A percentile compares a stretch with the other conserved stretches of the same genome.
phyloP scores from a whole-genome alignment of 2,113 vertebrate species.

The Caranx melampygus region DNA sequence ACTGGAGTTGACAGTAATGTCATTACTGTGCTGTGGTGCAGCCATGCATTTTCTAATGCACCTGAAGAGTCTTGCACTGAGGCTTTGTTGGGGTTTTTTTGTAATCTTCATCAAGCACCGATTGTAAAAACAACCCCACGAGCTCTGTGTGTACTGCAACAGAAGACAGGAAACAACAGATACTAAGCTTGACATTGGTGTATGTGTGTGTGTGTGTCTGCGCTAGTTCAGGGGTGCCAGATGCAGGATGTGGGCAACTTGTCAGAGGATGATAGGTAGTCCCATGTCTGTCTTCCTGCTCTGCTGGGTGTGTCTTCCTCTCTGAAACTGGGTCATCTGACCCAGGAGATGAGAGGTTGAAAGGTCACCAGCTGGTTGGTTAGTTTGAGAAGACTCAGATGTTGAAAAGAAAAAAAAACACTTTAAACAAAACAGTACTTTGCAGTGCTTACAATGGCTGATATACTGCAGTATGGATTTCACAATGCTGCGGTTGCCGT shows the following conservation, averaged over 20 bases:
- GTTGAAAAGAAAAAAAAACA: neutral
- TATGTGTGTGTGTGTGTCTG: constrained; percentile 3
- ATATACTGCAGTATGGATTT: neutral
- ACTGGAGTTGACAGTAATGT: constrained; percentile 12
- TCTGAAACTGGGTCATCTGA: constrained; percentile 47
- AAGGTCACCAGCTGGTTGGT: constrained; percentile 55
- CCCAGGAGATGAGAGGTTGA: constrained; percentile 48
- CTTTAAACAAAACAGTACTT: neutral
- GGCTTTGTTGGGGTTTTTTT: neutral
- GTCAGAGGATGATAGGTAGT: constrained; percentile 54
- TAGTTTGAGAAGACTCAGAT: neutral
- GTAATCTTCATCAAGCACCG: neutral
- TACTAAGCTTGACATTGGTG: neutral
- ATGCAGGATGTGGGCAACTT: constrained; percentile 60
- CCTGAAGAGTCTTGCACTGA: neutral
- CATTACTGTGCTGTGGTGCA: neutral
- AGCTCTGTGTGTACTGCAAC: neutral
- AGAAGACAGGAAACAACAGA: constrained; percentile 28
- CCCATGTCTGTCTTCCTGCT: constrained; percentile 61
- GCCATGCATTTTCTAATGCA: neutral
- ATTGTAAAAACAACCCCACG: neutral
- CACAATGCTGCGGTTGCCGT: neutral
- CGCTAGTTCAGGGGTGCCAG: neutral
- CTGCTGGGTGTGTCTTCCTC: constrained; percentile 69
- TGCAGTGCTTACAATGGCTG: neutral